A percentile compares a stretch with the other conserved stretches of the same genome.
These are phyloP conservation scores for Oegoconia quadripuncta DNA, from an alignment of 2,888 invertebrate species.

Conservation along the genomic window DNA sequence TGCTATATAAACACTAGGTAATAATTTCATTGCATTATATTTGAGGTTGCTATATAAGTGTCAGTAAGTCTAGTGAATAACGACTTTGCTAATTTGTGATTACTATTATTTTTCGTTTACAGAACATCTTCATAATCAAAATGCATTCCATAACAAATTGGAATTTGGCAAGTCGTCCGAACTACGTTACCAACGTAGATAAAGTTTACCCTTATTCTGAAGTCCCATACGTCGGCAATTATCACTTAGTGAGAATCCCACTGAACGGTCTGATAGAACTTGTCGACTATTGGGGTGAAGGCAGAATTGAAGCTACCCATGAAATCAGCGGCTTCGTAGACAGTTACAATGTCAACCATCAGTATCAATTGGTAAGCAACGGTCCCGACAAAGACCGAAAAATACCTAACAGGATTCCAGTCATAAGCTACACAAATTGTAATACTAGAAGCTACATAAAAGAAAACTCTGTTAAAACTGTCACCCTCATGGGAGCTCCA, in stretches of 20 bases:
- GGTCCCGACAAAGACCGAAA: conserved; percentile 35
- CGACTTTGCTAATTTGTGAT: too few relatives aligned
- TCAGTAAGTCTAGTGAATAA: not conserved
- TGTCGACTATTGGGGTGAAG: conserved; percentile 51
- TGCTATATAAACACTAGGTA: too few relatives aligned
- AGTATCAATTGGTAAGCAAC: conserved; percentile 38
- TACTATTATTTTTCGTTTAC: too few relatives aligned
- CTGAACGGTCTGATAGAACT: conserved; percentile 27
- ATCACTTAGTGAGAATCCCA: conserved; percentile 37
- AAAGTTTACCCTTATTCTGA: conserved; percentile 43
- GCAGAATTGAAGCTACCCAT: conserved; percentile 22
- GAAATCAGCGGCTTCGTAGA: conserved; percentile 34
- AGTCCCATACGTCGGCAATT: conserved; percentile 40
- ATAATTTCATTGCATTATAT: not conserved
- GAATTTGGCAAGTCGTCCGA: conserved; percentile 27
- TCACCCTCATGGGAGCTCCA: conserved; percentile 43
- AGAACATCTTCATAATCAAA: not conserved
- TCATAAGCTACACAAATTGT: conserved; percentile 33
- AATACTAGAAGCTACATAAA: conserved; percentile 40
- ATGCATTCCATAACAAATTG: conserved; percentile 8
- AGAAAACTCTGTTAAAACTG: conserved; percentile 31
- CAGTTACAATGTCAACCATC: conserved; percentile 44
- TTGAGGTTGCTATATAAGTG: too few relatives aligned
- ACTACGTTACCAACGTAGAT: conserved; percentile 34
- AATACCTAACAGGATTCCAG: conserved; percentile 46